Percentiles rank a stretch among this genome's conserved stretches.
Evolutionary conservation across 1,140 invertebrate genomes (phyloP).

Genomic region (Metaphire vulgaris): DNA sequence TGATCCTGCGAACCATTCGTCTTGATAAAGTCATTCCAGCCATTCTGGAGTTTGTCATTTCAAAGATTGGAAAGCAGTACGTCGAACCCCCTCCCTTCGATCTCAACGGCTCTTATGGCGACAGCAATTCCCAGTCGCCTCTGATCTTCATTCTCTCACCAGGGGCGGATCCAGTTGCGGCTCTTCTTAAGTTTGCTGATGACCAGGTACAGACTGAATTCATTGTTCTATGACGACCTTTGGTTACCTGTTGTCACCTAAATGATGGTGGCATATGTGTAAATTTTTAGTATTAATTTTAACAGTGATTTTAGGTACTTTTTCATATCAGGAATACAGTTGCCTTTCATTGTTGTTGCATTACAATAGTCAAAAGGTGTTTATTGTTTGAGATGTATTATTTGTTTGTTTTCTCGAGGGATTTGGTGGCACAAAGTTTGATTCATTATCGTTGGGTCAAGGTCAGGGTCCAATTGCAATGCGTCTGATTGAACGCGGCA

Average conservation of each 20-base stretch:
- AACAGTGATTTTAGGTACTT: no score
- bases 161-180: conserved; percentile 81
- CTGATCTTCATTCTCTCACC: conserved; percentile 85
- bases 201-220: conserved; percentile 62
- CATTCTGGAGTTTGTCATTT: conserved; percentile 69
- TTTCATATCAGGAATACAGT: no score
- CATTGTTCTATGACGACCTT: no score
- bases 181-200: conserved; percentile 67
- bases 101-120: conserved; percentile 66
- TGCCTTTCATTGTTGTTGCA: no score
- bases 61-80: conserved; percentile 68
- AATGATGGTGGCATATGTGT: no score
- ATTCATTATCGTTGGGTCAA: conserved; percentile 84
- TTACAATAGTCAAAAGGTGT: no score
- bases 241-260: no score
- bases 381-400: no score
- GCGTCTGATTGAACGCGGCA: conserved; percentile 75
- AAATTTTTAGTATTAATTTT: no score
- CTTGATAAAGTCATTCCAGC: conserved; percentile 72
- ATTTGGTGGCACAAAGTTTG: conserved; percentile 64
- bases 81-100: conserved; percentile 85
- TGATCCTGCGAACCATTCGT: conserved; percentile 72
- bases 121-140: conserved; percentile 73
- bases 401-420: conserved; percentile 67
- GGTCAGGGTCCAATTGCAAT: conserved; percentile 83